phyloP scores from a whole-genome alignment of 1,140 invertebrate species.

The Drosophila truncata region DNA sequence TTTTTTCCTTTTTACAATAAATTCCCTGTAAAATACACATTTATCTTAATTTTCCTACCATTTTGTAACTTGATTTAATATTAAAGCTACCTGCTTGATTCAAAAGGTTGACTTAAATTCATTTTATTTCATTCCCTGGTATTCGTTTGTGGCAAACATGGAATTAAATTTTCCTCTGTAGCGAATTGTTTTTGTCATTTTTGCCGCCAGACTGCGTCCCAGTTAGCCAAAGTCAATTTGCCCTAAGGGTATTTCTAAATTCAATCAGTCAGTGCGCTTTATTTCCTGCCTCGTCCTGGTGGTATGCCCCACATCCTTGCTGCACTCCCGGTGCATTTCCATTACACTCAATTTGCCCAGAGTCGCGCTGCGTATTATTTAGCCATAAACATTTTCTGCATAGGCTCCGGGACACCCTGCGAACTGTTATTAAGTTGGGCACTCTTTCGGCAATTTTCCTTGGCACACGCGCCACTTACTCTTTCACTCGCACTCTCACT shows the following conservation, averaged over 20 bases:
- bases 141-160: not conserved
- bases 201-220: not conserved
- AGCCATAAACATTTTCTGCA: constrained; percentile 64
- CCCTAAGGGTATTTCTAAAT: constrained; percentile 39
- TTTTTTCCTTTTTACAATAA: not conserved
- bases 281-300: constrained; percentile 9
- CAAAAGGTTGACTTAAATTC: not conserved
- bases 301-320: not conserved
- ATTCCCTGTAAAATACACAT: not conserved
- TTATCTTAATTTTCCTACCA: not conserved
- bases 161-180: not conserved
- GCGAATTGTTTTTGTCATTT: constrained; percentile 3
- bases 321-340: constrained; percentile 42
- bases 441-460: constrained; percentile 42
- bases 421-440: constrained; percentile 63
- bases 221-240: constrained; percentile 23
- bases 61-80: not conserved
- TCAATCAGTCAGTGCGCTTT: constrained; percentile 41
- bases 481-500: constrained; percentile 12
- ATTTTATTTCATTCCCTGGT: no score
- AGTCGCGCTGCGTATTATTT: constrained; percentile 62
- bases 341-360: constrained; percentile 69
- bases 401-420: constrained; percentile 38
- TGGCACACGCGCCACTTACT: constrained; percentile 26
- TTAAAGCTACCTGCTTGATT: not conserved